Percentiles rank a stretch among this genome's conserved stretches.
Conservation (phyloP, 2,797 vertebrate species). For the Pangasius macronema region DNA sequence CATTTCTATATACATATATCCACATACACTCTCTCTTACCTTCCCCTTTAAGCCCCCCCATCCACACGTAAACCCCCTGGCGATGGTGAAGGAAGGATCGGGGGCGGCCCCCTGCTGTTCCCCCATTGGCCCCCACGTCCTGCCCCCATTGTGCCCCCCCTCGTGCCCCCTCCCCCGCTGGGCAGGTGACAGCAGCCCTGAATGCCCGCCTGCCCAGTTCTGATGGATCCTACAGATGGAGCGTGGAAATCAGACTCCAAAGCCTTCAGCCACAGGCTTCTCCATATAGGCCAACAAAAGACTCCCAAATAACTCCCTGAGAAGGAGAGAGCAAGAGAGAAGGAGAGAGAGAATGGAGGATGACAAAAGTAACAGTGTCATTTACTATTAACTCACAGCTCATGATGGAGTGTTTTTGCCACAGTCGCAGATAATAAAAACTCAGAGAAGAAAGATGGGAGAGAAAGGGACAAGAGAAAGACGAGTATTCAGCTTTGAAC, state of each 20-base stretch:
- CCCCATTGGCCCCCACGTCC: slow-evolving; percentile 77
- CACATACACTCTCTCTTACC: slow-evolving; percentile 1
- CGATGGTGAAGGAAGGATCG: slow-evolving; percentile 72
- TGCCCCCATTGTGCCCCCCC: slow-evolving; percentile 75
- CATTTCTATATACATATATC: not conserved
- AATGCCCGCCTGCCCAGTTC: slow-evolving; percentile 90
- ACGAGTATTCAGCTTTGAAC: slow-evolving; percentile 29
- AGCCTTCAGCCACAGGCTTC: slow-evolving; percentile 92
- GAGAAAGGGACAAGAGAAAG: slow-evolving; percentile 52
- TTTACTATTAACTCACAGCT: slow-evolving; percentile 87
- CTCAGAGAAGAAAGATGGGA: slow-evolving; percentile 58
- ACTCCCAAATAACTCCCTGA: slow-evolving; percentile 74
- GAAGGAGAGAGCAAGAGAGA: slow-evolving; percentile 57
- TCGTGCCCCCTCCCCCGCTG: slow-evolving; percentile 84
- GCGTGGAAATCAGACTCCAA: slow-evolving; percentile 98
- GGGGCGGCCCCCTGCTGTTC: slow-evolving; percentile 78
- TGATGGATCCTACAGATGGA: slow-evolving; percentile 99
- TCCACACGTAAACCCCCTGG: slow-evolving; percentile 68
- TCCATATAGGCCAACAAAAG: slow-evolving; percentile 88
- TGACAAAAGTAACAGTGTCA: slow-evolving; percentile 94
- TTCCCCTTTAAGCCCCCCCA: slow-evolving; percentile 16
- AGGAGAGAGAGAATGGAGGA: slow-evolving; percentile 59
- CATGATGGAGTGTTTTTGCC: slow-evolving; percentile 80
- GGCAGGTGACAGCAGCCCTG: slow-evolving; percentile 98
- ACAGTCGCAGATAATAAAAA: slow-evolving; percentile 75